Evolutionary conservation across 2,888 invertebrate species (phyloP).

Genomic region (Ethmia dodecea): DNA sequence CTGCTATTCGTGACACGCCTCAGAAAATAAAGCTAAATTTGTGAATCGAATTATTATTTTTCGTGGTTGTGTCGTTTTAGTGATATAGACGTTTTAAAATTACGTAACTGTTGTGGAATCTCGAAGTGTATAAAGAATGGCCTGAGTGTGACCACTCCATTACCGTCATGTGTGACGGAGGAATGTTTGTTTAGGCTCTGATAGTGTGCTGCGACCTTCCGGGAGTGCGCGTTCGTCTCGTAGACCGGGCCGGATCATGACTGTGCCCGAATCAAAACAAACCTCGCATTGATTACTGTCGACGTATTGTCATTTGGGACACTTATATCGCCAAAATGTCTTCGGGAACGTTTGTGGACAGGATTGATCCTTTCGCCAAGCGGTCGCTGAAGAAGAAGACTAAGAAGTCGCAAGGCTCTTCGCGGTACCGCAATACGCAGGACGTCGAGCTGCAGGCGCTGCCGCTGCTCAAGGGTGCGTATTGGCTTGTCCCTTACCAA

Average conservation of each 20-base stretch:
- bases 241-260: conserved; percentile 73
- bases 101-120: conserved; percentile 78
- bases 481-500: too few species aligned
- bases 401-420: conserved; percentile 99
- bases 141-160: conserved; percentile 76
- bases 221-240: conserved; percentile 70
- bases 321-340: conserved; percentile 78
- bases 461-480: conserved; percentile 98
- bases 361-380: conserved; percentile 99
- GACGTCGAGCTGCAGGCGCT: conserved; percentile 98
- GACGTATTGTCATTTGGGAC: conserved; percentile 72
- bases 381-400: conserved; percentile 98
- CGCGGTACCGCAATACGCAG: conserved; percentile 98
- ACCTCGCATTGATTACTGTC: conserved; percentile 70
- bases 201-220: conserved; percentile 70
- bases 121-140: conserved; percentile 74
- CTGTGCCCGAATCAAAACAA: conserved; percentile 71
- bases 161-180: conserved; percentile 77
- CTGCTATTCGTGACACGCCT: conserved; percentile 78
- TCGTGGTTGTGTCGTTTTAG: conserved; percentile 73
- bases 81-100: conserved; percentile 72
- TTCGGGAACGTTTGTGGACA: conserved; percentile 97
- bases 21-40: conserved; percentile 75
- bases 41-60: conserved; percentile 70
- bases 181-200: conserved; percentile 77